phyloP scores from a whole-genome alignment of 2,797 vertebrate species.

The Paguma larvata region DNA sequence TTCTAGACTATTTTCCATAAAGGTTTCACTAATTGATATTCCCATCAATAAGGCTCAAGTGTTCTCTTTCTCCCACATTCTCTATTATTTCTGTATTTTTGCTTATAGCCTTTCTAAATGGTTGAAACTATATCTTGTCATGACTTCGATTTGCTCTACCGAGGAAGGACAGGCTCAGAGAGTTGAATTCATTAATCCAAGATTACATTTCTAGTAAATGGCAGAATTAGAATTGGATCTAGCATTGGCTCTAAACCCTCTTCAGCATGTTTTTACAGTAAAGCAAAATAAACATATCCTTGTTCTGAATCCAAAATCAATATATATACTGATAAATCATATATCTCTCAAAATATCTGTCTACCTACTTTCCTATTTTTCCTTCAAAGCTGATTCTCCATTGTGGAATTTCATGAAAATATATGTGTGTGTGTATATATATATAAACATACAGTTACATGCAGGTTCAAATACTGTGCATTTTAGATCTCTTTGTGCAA shows the following conservation, averaged over 20 bases:
- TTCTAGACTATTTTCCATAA: background rate
- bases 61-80: background rate
- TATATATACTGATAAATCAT: background rate
- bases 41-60: background rate
- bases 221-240: background rate
- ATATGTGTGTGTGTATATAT: background rate
- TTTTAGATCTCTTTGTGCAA: background rate
- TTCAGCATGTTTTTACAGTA: background rate
- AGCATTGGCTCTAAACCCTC: background rate
- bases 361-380: background rate
- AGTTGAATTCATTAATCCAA: background rate
- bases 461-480: background rate
- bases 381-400: background rate
- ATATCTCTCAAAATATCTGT: background rate
- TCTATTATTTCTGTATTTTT: background rate
- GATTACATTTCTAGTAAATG: background rate
- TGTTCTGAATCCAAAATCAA: background rate
- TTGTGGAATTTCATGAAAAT: background rate
- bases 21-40: background rate
- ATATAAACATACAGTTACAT: too few species aligned
- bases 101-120: background rate
- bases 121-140: background rate
- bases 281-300: background rate
- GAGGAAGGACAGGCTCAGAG: background rate
- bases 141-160: background rate